phyloP scores from a whole-genome alignment of 53 echinoderm and acorn worm genomes.

The Zoroaster sp. region DNA sequence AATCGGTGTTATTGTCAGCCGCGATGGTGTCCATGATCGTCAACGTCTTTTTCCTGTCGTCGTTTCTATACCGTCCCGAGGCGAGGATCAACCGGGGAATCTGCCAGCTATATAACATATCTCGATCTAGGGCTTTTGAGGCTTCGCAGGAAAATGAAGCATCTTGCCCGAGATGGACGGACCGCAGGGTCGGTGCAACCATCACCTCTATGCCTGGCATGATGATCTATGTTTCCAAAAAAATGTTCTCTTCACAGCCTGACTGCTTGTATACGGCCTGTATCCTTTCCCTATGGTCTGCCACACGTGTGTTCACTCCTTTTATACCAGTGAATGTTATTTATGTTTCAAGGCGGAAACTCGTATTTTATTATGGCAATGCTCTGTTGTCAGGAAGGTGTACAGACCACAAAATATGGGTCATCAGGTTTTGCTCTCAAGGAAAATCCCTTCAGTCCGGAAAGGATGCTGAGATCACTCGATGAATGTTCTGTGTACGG shows the following conservation, averaged over 20 bases:
- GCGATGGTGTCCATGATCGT: neutral
- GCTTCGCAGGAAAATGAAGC: conserved; percentile 21
- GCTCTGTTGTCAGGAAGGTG: neutral
- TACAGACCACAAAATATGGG: neutral
- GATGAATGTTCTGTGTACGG: neutral
- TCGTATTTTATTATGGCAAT: neutral
- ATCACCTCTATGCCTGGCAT: too few species aligned
- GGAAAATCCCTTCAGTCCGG: neutral
- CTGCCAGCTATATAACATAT: conserved; percentile 17
- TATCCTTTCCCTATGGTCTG: too few species aligned
- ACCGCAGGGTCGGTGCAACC: neutral
- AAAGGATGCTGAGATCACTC: neutral
- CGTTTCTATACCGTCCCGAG: neutral
- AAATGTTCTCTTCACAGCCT: too few species aligned
- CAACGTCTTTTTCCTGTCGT: neutral
- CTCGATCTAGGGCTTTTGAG: neutral
- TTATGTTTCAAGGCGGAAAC: neutral
- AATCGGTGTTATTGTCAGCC: conserved; percentile 44
- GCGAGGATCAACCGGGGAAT: neutral
- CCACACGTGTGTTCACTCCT: too few species aligned
- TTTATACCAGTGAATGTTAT: neutral
- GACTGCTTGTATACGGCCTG: too few species aligned
- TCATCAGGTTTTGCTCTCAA: neutral
- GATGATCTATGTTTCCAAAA: too few species aligned
- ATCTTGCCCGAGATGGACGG: conserved; percentile 32